Evolutionary conservation across 1,140 invertebrate species (phyloP).

Genomic region (Rhopalosiphum maidis): DNA sequence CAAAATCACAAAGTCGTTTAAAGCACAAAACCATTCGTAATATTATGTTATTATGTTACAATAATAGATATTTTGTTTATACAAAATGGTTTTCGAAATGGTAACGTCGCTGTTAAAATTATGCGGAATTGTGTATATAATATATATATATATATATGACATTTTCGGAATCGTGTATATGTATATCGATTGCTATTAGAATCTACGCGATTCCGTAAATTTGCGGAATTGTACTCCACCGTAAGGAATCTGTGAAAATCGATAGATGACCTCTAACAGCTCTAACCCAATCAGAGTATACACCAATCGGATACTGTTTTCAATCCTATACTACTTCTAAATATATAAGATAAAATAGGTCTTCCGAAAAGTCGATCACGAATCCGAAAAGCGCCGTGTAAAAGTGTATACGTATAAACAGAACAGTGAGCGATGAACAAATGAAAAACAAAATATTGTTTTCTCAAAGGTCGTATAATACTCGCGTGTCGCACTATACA

Average conservation of each 20-base stretch:
- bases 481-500: not conserved
- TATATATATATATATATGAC: too few relatives aligned
- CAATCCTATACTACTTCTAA: not conserved
- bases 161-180: too few relatives aligned
- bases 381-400: not conserved
- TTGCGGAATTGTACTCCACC: too few relatives aligned
- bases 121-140: too few relatives aligned
- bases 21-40: too few relatives aligned
- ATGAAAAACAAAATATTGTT: not conserved
- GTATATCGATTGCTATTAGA: too few relatives aligned
- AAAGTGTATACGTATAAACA: not conserved
- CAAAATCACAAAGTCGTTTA: too few relatives aligned
- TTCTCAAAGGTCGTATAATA: not conserved
- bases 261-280: not conserved
- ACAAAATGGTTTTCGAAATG: too few relatives aligned
- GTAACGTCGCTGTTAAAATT: too few relatives aligned
- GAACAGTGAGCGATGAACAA: not conserved
- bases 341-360: not conserved
- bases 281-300: not conserved
- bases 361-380: not conserved
- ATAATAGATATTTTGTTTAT: too few relatives aligned
- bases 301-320: not conserved
- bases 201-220: too few relatives aligned
- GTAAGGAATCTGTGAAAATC: not conserved
- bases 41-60: too few relatives aligned